Base-by-base conservation (phyloP, 1,140 invertebrate genomes). In the Eriocheir sinensis region DNA sequence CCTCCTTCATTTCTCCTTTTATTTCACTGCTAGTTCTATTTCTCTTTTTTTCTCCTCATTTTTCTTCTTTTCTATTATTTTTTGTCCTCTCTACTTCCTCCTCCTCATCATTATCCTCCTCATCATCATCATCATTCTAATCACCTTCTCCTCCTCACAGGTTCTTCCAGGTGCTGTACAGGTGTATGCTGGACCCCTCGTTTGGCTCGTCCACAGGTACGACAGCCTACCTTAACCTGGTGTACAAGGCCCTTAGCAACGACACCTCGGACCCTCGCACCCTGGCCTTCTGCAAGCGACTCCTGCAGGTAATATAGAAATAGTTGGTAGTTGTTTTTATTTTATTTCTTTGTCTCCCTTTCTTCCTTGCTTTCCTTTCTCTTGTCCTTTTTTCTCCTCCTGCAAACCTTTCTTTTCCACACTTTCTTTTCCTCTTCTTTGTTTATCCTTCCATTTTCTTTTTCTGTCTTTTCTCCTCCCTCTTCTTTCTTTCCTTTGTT, bases 161-260 rank as follows among this genome's bases (percentile, higher is more conserved):
- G 93, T 99, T 98, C 97, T 99, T 99, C 97, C 97, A 97, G 95
- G 98, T 98, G 0, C 97, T 99, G 34, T 99, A 99, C 96, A 97
- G 97, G 53, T 99, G 99, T 96, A 96, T 99, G 86, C 96, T 98
- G 0, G 98, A 99, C 96, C 97, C 98, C 2, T 97, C 98, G 95
- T 97, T 99, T 79, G 97, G 97, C 89, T 97, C 97, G 30, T 98
- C 98, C 0, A 98, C 98, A 6, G 98, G 98, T 96, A 98, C 98
- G 36, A 98, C 98, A 2, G 97, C 99, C 79, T 98, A 99, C 95
- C 97, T 99, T 41, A 99, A 99, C 96, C 97, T 99, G 38, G 96
- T 99, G 3, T 99, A 98, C 96, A 98, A 98, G 96, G 98, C 99
- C 27, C 97, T 99, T 93, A 98, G 98, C 95, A 97, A 97, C 92